Conservation (phyloP, 2,888 invertebrate species). For the Chrysodeixis includens region DNA sequence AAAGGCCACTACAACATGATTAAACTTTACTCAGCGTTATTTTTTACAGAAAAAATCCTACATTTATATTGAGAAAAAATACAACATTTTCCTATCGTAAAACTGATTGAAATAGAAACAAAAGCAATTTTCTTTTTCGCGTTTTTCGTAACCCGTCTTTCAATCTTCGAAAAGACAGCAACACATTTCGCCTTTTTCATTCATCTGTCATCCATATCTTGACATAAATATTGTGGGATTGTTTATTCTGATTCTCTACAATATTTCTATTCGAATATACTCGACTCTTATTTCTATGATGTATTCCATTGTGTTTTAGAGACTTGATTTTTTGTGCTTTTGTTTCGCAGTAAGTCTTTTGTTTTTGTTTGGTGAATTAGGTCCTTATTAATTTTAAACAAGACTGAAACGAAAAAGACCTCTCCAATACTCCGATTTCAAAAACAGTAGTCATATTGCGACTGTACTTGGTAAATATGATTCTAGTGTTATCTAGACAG, state of each 20-base stretch:
- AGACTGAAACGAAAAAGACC: too few relatives aligned
- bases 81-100: background rate
- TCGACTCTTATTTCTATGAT: too few relatives aligned
- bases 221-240: slow-evolving; percentile 33
- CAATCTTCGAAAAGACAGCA: slow-evolving; percentile 36
- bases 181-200: slow-evolving; percentile 37
- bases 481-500: too few relatives aligned
- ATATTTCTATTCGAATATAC: background rate
- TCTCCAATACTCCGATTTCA: too few relatives aligned
- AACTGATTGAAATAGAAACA: slow-evolving; percentile 21
- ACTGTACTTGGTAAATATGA: too few relatives aligned
- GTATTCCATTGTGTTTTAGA: background rate
- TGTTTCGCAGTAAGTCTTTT: too few relatives aligned
- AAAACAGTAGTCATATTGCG: too few relatives aligned
- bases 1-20: too few relatives aligned
- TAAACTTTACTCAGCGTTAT: too few relatives aligned
- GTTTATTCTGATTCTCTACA: slow-evolving; percentile 15
- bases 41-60: background rate
- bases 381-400: too few relatives aligned
- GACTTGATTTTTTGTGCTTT: background rate
- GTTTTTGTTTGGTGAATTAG: too few relatives aligned
- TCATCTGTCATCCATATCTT: slow-evolving; percentile 46
- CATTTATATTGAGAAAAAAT: background rate
- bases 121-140: slow-evolving; percentile 46
- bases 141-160: slow-evolving; percentile 31